Evolutionary conservation across 2,797 vertebrate genomes (phyloP), one percentile per base, ranked within the genome.

Genomic region (Sitta carolinensis): DNA sequence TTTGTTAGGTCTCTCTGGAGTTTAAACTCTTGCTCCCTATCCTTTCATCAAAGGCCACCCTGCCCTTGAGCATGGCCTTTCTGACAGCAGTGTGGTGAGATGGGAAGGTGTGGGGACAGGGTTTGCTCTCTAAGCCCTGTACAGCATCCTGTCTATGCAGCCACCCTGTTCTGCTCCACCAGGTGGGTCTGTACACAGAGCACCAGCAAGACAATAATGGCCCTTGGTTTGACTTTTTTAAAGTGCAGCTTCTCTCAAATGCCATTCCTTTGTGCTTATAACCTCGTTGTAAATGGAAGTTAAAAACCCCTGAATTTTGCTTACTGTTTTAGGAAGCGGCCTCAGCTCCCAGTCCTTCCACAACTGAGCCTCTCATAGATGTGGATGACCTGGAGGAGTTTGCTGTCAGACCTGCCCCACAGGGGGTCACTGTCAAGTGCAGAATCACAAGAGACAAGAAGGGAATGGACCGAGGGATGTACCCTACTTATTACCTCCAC

Each of bases 401-500:
- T 96, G 98, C 98, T 2, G 94, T 99, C 94, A 98, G 99, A 92
- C 99, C 99, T 6, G 99, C 99, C 26, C 99, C 99, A 9, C 99
- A 99, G 97, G 99, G 99, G 3, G 98, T 98, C 94, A 98, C 99
- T 63, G 98, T 99, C 92, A 99, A 99, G 97, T 99, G 99, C 97
- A 98, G 99, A 94, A 99, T 99, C 97, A 99, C 99, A 29, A 97
- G 99, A 95, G 99, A 99, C 97, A 99, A 99, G 98, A 99, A 99
- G 96, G 99, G 99, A 89, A 99, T 99, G 99, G 99, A 99, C 97
- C 97, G 99, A 96, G 99, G 99, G 97, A 99, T 99, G 98, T 99
- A 99, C 95, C 99, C 99, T 81, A 99, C 99, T 81, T 99, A 99
- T 98, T 99, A 99, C 96, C 98, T 99, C 97, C 99, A 99, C 94